Percentiles rank a stretch among this genome's conserved stretches.
phyloP scores from a whole-genome alignment of 2,797 vertebrate species.

The Gymnocypris eckloni region DNA sequence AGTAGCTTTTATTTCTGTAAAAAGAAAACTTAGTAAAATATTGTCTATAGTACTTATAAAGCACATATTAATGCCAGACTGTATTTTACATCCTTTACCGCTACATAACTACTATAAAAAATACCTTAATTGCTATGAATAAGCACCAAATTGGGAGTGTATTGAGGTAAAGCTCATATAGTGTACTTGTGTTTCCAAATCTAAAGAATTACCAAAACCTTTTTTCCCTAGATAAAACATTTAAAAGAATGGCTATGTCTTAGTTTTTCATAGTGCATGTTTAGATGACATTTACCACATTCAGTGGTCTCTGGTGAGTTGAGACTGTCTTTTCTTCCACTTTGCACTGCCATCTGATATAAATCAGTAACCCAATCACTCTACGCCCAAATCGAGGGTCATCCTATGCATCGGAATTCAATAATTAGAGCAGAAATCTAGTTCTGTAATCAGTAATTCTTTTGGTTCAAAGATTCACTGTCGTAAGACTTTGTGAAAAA shows the following conservation, averaged over 20 bases:
- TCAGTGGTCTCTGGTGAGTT: neutral
- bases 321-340: neutral
- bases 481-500: conserved; percentile 28
- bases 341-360: neutral
- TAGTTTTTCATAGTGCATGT: neutral
- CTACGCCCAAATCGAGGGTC: neutral
- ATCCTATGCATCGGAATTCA: conserved; percentile 4
- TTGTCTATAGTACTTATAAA: neutral
- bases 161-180: neutral
- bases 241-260: neutral
- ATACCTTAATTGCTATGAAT: neutral
- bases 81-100: neutral
- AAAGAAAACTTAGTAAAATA: no score
- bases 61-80: neutral
- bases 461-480: conserved; percentile 25
- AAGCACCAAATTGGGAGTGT: neutral
- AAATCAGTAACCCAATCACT: conserved; percentile 8
- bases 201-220: neutral
- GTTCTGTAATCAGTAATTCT: conserved; percentile 33
- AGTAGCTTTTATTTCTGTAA: no score
- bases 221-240: neutral
- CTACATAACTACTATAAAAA: neutral
- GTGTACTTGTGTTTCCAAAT: neutral
- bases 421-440: neutral
- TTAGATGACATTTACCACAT: conserved; percentile 13